A percentile compares a stretch with the other conserved stretches of the same genome.
Conservation (phyloP, 2,797 vertebrate species). For the Macrochelys suwanniensis region DNA sequence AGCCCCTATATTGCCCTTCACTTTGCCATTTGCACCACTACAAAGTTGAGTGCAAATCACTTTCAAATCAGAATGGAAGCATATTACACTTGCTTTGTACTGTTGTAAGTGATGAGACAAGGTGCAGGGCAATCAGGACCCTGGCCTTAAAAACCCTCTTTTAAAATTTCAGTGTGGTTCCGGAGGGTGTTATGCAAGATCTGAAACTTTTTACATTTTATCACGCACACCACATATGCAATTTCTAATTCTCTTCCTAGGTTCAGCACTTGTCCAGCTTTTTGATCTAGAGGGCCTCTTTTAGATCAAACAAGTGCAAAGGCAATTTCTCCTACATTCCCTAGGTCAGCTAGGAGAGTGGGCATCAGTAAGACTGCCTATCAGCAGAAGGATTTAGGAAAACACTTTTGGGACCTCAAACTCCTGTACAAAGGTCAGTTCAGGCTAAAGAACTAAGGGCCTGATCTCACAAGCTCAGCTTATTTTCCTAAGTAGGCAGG, state of each 20-base stretch:
- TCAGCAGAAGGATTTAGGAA: slow-evolving; percentile 6
- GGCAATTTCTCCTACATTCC: slow-evolving; percentile 27
- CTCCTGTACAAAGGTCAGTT: slow-evolving; percentile 27
- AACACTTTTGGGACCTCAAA: slow-evolving; percentile 4
- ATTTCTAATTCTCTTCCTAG: slow-evolving; percentile 23
- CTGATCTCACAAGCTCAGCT: background rate
- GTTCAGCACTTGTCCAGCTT: background rate
- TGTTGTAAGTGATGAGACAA: background rate
- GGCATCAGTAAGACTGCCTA: slow-evolving; percentile 23
- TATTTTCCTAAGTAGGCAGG: background rate
- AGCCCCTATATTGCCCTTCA: background rate
- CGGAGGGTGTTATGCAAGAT: background rate
- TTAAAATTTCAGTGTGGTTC: background rate
- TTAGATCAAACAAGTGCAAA: slow-evolving; percentile 24
- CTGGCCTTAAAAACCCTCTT: background rate
- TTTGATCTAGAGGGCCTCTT: background rate
- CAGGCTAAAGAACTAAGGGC: slow-evolving; percentile 10
- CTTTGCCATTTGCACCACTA: background rate
- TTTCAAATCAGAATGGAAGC: background rate
- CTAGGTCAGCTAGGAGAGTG: background rate
- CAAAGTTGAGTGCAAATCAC: background rate
- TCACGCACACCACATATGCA: background rate
- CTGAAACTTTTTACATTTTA: background rate
- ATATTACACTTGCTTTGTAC: slow-evolving; percentile 11
- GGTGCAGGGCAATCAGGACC: background rate